These are phyloP conservation scores for Trichopoda pennipes DNA, from an alignment of 2,888 invertebrate species.

Conservation along the genomic window DNA sequence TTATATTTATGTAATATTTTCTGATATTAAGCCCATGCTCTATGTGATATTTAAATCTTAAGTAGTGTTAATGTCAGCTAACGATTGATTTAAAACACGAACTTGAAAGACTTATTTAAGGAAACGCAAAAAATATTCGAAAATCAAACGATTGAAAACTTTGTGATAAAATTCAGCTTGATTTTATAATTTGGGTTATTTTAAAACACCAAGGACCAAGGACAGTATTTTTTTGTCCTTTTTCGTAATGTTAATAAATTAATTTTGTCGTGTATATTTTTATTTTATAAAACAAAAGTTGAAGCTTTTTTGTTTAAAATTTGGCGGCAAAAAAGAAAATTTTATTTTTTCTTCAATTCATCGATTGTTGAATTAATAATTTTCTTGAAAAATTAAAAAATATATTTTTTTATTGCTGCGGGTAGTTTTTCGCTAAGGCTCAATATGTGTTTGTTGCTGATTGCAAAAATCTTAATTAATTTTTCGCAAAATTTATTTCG, in stretches of 20 bases:
- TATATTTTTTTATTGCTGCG: not conserved
- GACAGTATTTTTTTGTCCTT: slow-evolving; percentile 11
- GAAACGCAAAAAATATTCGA: too few species aligned
- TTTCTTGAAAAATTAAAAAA: not conserved
- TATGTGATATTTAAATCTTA: not conserved
- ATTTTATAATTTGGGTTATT: not conserved
- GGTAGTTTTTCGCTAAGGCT: slow-evolving; percentile 24
- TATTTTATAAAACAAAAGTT: too few species aligned
- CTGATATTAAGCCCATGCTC: slow-evolving; percentile 5
- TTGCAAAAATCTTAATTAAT: slow-evolving; percentile 24
- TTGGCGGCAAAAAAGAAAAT: slow-evolving; percentile 38
- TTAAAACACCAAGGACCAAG: slow-evolving; percentile 22
- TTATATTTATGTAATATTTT: slow-evolving; percentile 12
- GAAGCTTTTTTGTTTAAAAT: slow-evolving; percentile 17
- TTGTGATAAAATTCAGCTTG: not conserved
- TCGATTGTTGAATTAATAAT: too few species aligned
- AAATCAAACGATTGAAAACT: not conserved
- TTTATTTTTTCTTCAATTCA: not conserved
- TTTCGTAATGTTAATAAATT: slow-evolving; percentile 4
- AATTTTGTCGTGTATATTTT: slow-evolving; percentile 8
- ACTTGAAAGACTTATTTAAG: too few species aligned
- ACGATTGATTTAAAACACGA: too few species aligned
- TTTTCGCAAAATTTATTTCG: not conserved
- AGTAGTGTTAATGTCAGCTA: too few species aligned
- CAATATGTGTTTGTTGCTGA: not conserved